Base-by-base conservation (phyloP, 2,797 vertebrate genomes). In the Halcyon chelicuti region DNA sequence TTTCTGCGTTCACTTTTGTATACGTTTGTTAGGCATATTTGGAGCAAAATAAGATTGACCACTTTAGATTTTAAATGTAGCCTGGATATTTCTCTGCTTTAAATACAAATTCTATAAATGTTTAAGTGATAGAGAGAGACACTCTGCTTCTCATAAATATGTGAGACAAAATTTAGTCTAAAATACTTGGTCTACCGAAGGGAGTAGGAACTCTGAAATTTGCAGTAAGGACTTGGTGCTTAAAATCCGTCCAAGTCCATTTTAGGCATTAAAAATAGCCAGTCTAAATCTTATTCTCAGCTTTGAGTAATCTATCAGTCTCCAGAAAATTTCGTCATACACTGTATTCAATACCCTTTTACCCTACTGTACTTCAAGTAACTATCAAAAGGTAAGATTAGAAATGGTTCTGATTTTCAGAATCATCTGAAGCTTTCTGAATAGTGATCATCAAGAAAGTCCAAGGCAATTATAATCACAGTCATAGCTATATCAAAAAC, bases 361-460 rank as follows among this genome's bases (percentile, higher is more conserved):
- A 78, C 42, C 54, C 72, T 81, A 25, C 66, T 72, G 22, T 72
- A 52, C 35, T 92, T 92, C 22, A 62, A n/a, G 54, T 2, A 7
- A 40, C 54, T 75, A 21, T 55, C n/a, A 44, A 88, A 79, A 47
- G 17, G 55, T 57, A 51, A 81, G 49, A 84, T 88, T 75, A 78
- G 71, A 84, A 81, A 54, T 46, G 39, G 39, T 75, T 78, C 60
- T 90, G 46, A 88, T 88, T 96, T 91, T 88, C 31, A 60, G 14
- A 51, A 78, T 84, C 51, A 54, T 51, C 37, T 76, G 47, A 76
- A 94, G 14, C 33, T 96, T 96, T 95, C 76, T 94, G 79, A 96
- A 84, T 63, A 91, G 70, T 3, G 1, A 54, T 85, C 66, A 79
- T 84, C 73, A 88, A 80, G 65, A 88, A 87, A 77, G 35, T 58